These are phyloP conservation scores for Etheostoma spectabile DNA, from an alignment of 2,113 vertebrate genomes.

Conservation along the genomic window DNA sequence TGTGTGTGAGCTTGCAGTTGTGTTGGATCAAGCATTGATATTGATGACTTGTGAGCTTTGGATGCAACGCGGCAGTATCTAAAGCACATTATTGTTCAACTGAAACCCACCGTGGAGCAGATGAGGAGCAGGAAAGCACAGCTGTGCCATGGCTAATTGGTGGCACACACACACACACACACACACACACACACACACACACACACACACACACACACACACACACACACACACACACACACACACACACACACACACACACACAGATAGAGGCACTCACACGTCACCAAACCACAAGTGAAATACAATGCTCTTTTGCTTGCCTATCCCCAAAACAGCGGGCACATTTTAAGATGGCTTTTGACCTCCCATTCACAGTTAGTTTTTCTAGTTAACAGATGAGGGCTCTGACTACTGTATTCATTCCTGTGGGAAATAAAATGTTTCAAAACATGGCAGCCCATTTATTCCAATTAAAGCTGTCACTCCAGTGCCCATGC, in stretches of 20 bases:
- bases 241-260: neutral
- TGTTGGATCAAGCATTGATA: constrained; percentile 50
- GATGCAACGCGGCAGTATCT: constrained; percentile 42
- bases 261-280: constrained; percentile 2
- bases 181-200: constrained; percentile 4
- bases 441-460: neutral
- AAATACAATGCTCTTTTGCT: neutral
- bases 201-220: neutral
- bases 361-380: constrained; percentile 6
- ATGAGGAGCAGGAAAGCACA: constrained; percentile 63
- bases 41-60: constrained; percentile 62
- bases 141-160: constrained; percentile 73
- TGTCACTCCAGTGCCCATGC: neutral
- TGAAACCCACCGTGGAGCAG: constrained; percentile 63
- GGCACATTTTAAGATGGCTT: constrained; percentile 11
- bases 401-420: neutral
- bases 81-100: constrained; percentile 68
- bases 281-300: constrained; percentile 6
- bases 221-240: neutral
- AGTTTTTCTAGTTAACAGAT: neutral
- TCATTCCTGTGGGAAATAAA: neutral
- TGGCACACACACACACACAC: neutral
- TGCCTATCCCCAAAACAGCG: neutral
- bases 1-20: constrained; percentile 20
- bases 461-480: neutral